Evolutionary conservation across 2,888 invertebrate species (phyloP), one percentile per base, ranked within the genome.

Genomic region (Allophyes oxyacanthae): DNA sequence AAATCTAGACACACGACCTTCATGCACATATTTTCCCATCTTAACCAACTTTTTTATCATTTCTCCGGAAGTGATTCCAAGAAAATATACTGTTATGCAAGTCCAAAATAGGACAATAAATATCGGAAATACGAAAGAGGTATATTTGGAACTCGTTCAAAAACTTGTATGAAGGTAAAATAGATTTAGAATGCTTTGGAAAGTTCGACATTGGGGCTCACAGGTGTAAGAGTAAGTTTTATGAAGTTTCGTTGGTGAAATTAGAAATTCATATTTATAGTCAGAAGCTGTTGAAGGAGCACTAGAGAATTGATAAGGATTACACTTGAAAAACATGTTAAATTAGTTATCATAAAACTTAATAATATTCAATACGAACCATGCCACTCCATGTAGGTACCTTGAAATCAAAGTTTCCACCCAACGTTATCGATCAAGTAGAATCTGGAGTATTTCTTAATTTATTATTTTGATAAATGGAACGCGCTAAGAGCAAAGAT

Each of bases 61-160:
- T 64, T 72, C n/a, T 64, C 11, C 49, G 53, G 64, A 55, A 65
- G 59, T 59, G 50, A 56, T 70, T 66, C 64, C 43, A 26, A 30
- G 49, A 73, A 57, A 62, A 73, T 72, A 52, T 50, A 70, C 45
- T 32, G 40, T 54, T 58, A 67, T 59, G 61, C 58, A 75, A 75
- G 72, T 72, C 65, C 59, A 70, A 75, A 84, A 84, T 81, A 68
- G 67, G 77, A 77, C 76, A 79, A 82, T 85, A 88, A 83, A 85
- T 81, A 85, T 81, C 54, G 64, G 44, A 76, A 78, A 82, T 76
- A 72, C 28, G 75, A 79, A 83, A 76, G 61, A 71, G 64, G 72
- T 77, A 73, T 78, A 79, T 84, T 88, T 87, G 86, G 82, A 86
- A 84, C 78, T 72, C 74, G 79, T 83, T 87, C 86, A 85, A 86